Evolutionary conservation across 2,113 vertebrate species (phyloP).

Genomic region (Procavia capensis): DNA sequence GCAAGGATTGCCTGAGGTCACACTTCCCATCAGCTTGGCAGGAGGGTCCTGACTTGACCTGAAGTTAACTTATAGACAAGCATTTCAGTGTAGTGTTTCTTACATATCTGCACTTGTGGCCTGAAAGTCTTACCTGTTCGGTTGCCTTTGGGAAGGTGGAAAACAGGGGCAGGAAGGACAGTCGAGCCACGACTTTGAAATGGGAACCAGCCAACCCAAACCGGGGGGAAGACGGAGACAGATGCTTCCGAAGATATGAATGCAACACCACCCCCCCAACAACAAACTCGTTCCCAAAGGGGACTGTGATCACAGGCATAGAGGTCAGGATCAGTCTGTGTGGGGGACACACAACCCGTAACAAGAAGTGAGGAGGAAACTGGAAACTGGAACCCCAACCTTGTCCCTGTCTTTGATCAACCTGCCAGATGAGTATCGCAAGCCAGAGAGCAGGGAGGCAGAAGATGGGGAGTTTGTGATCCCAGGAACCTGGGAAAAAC

Average conservation of each 20-base stretch:
- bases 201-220: constrained; percentile 20
- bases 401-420: neutral
- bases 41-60: neutral
- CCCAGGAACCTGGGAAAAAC: neutral
- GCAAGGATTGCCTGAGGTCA: neutral
- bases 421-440: neutral
- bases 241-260: neutral
- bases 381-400: neutral
- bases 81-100: neutral
- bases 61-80: neutral
- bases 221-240: neutral
- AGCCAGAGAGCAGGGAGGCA: neutral
- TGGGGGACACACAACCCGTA: neutral
- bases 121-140: neutral
- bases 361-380: neutral
- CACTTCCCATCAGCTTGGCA: neutral
- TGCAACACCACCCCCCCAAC: too few species aligned
- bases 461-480: neutral
- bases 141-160: neutral
- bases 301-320: neutral
- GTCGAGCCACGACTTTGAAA: constrained; percentile 8
- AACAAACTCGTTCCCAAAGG: neutral
- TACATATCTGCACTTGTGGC: neutral
- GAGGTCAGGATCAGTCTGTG: neutral
- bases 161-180: neutral